Evolutionary conservation across 2,113 vertebrate species (phyloP).

Genomic region (Nycticryphes semicollaris): DNA sequence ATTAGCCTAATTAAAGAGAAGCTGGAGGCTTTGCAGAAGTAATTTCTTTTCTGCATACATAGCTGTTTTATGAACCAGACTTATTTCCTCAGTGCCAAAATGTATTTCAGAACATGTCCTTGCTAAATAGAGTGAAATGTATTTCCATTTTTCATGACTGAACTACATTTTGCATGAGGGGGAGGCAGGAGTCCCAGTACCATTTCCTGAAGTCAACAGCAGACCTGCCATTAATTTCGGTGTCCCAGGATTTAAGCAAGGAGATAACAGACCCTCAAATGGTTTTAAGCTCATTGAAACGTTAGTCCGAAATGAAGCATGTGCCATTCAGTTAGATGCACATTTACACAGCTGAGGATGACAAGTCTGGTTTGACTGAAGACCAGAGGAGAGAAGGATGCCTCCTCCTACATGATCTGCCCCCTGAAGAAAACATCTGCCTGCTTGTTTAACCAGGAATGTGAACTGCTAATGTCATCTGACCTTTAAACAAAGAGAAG

Average conservation of each 20-base stretch:
- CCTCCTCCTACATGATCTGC: slow-evolving; percentile 59
- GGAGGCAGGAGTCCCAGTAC: slow-evolving; percentile 39
- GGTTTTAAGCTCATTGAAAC: slow-evolving; percentile 35
- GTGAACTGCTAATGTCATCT: slow-evolving; percentile 62
- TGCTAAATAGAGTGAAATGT: slow-evolving; percentile 49
- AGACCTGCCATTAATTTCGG: slow-evolving; percentile 42
- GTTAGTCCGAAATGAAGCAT: slow-evolving; percentile 39
- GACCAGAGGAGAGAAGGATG: slow-evolving; percentile 41
- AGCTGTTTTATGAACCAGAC: slow-evolving; percentile 18
- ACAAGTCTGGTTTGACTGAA: slow-evolving; percentile 52
- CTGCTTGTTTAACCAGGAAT: slow-evolving; percentile 58
- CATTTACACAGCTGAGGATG: slow-evolving; percentile 65
- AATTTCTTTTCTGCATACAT: slow-evolving; percentile 15
- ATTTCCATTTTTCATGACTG: slow-evolving; percentile 49
- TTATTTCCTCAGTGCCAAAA: slow-evolving; percentile 22
- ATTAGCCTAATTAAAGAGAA: slow-evolving; percentile 50
- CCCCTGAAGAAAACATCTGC: slow-evolving; percentile 78
- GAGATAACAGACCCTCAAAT: slow-evolving; percentile 45
- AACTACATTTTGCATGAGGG: slow-evolving; percentile 17
- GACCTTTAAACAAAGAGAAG: slow-evolving; percentile 49
- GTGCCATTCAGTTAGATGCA: slow-evolving; percentile 37
- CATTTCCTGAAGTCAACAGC: slow-evolving; percentile 49
- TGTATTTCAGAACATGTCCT: slow-evolving; percentile 44
- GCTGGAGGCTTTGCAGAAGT: slow-evolving; percentile 27
- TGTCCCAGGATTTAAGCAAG: neutral